A percentile compares a stretch with the other conserved stretches of the same genome.
Evolutionary conservation across 2,888 invertebrate species (phyloP).

Genomic region (Rhagonycha fulva): DNA sequence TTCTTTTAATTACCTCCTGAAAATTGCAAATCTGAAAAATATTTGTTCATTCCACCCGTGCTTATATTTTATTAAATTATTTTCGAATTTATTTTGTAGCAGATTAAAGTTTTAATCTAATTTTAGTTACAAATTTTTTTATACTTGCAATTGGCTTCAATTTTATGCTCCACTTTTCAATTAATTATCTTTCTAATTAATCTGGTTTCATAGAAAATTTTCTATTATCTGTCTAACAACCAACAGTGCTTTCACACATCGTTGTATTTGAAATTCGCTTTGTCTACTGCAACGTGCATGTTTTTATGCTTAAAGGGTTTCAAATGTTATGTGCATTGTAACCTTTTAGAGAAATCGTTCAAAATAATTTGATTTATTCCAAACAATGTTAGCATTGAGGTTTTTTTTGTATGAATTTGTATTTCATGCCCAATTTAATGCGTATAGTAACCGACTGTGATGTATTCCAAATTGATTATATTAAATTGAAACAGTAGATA

Average conservation of each 20-base stretch:
- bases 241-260: background rate
- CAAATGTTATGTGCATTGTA: background rate
- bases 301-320: background rate
- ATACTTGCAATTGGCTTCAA: background rate
- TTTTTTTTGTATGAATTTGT: background rate
- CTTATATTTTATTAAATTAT: background rate
- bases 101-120: background rate
- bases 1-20: background rate
- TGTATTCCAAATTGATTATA: background rate
- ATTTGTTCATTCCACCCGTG: too few species aligned
- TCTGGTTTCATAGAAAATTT: background rate
- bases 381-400: background rate
- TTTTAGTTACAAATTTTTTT: background rate
- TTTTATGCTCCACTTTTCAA: background rate
- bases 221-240: background rate
- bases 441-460: background rate
- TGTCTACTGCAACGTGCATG: background rate
- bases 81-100: background rate
- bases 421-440: background rate
- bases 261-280: background rate
- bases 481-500: background rate
- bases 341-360: background rate
- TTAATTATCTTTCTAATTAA: background rate
- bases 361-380: background rate
- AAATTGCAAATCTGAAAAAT: background rate